phyloP scores from a whole-genome alignment of 53 echinoderm and acorn worm species.

The Apostichopus leukothele region DNA sequence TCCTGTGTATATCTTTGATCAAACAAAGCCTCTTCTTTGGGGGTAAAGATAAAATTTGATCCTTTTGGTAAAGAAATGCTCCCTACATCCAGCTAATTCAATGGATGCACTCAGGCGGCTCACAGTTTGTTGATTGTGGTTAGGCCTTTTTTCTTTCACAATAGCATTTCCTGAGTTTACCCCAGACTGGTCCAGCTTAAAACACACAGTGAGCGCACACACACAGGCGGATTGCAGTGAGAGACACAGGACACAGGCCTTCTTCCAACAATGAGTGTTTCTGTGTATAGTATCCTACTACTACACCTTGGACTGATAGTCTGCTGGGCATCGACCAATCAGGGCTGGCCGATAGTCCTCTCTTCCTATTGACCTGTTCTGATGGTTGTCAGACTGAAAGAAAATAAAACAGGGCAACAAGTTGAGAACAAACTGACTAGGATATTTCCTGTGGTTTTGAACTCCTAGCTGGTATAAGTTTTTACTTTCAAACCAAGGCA shows the following conservation, averaged over 20 bases:
- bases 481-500: background rate
- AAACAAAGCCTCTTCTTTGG: background rate
- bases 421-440: conserved; percentile 29
- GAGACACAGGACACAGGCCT: too few species aligned
- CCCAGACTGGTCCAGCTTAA: background rate
- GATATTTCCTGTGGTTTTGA: conserved; percentile 31
- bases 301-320: conserved; percentile 23
- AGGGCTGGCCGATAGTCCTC: conserved; percentile 11
- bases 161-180: conserved; percentile 6
- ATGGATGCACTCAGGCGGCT: background rate
- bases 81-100: conserved; percentile 18
- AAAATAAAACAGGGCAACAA: conserved; percentile 26
- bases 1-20: background rate
- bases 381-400: conserved; percentile 36
- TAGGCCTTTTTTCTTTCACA: background rate
- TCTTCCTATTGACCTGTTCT: conserved; percentile 46
- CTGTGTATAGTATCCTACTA: background rate
- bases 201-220: background rate
- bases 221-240: background rate
- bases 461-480: background rate
- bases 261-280: too few species aligned
- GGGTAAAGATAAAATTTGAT: background rate
- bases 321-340: conserved; percentile 24
- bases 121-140: conserved; percentile 22
- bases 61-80: conserved; percentile 7